Evolutionary conservation across 2,797 vertebrate genomes (phyloP).

Genomic region (Pitangus sulphuratus): DNA sequence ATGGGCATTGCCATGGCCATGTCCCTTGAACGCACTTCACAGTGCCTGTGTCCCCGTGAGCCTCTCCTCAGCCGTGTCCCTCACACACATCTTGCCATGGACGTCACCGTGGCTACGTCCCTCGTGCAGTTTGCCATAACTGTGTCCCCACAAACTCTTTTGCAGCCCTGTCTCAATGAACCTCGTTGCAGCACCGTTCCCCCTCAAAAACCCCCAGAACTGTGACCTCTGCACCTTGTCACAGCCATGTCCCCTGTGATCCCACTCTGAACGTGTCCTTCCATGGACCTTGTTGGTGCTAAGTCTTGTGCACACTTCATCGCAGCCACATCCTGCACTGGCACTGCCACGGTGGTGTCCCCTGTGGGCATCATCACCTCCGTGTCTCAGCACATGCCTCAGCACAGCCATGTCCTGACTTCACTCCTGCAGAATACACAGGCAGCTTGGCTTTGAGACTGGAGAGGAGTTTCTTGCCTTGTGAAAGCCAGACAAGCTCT

Average conservation of each 20-base stretch:
- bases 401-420: neutral
- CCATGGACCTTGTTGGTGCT: neutral
- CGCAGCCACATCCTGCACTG: accelerated
- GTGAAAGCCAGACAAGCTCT: neutral
- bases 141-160: neutral
- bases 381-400: neutral
- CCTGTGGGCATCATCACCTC: neutral
- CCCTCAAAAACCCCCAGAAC: accelerated
- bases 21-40: accelerated
- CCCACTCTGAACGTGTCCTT: neutral
- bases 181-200: neutral
- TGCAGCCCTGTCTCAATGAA: neutral
- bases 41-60: accelerated
- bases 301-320: accelerated
- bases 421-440: neutral
- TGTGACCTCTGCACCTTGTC: neutral
- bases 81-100: accelerated
- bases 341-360: accelerated
- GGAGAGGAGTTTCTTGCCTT: neutral
- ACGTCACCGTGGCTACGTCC: accelerated
- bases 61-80: accelerated
- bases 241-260: accelerated
- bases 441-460: neutral
- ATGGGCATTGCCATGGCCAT: no score
- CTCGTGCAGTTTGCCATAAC: accelerated